phyloP scores from a whole-genome alignment of 2,113 vertebrate species.

The Calyptomena viridis region DNA sequence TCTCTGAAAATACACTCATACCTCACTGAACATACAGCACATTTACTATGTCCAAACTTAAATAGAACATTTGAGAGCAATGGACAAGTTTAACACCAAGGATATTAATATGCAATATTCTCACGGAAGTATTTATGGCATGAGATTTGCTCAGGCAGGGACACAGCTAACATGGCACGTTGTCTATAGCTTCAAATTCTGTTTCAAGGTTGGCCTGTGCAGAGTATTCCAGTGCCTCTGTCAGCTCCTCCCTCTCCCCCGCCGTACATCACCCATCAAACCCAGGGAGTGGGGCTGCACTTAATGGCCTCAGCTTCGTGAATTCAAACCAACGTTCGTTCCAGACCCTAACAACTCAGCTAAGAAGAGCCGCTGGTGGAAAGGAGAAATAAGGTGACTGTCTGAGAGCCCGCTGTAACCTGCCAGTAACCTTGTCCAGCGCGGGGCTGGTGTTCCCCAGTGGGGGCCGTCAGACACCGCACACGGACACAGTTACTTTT shows the following conservation, averaged over 20 bases:
- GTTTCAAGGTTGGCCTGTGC: not conserved
- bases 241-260: not conserved
- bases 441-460: not conserved
- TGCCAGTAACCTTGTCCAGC: not conserved
- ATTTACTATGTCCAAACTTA: not conserved
- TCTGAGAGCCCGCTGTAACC: not conserved
- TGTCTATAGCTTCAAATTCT: not conserved
- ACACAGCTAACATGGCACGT: rapidly evolving
- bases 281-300: not conserved
- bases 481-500: not conserved
- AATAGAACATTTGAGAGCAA: not conserved
- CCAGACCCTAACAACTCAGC: not conserved
- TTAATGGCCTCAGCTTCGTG: not conserved
- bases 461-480: not conserved
- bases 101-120: not conserved
- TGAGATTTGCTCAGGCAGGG: not conserved
- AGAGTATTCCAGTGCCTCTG: not conserved
- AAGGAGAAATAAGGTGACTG: not conserved
- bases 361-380: not conserved
- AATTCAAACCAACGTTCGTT: not conserved
- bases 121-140: not conserved
- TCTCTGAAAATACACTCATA: not conserved
- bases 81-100: not conserved
- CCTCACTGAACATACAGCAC: not conserved
- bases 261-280: not conserved